These are phyloP conservation scores for Cinclus cinclus DNA, from an alignment of 2,113 vertebrate species.

Conservation along the genomic window DNA sequence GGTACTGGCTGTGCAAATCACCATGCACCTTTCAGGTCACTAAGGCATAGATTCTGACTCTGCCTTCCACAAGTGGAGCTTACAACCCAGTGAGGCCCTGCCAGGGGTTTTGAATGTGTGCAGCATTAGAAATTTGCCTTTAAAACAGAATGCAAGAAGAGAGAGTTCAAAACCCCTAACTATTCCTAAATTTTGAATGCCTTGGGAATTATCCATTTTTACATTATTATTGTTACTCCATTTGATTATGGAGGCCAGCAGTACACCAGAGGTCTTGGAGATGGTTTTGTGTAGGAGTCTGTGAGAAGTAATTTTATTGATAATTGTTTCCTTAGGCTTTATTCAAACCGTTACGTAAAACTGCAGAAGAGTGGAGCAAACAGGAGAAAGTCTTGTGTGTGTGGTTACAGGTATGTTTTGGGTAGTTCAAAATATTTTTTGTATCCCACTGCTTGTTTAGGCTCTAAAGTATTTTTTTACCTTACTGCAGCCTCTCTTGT, in stretches of 20 bases:
- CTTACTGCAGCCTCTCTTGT: background rate
- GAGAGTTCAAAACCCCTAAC: background rate
- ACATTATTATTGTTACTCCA: background rate
- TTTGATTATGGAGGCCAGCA: background rate
- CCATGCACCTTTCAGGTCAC: background rate
- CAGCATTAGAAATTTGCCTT: background rate
- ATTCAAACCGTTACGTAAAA: background rate
- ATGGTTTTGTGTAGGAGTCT: background rate
- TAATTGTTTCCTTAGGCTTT: background rate
- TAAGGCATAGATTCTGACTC: background rate
- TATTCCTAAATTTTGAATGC: background rate
- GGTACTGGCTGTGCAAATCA: background rate
- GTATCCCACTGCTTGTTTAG: background rate
- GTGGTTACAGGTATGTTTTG: background rate
- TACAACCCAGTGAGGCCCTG: fast-evolving
- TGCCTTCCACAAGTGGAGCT: background rate
- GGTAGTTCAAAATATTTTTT: background rate
- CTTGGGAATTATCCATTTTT: background rate
- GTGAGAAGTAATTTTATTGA: background rate
- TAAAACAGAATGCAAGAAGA: background rate
- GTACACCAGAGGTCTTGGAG: background rate
- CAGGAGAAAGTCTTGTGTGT: background rate
- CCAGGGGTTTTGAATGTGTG: background rate
- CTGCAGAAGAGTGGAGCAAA: background rate
- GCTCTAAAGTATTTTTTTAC: background rate